Evolutionary conservation across 2,888 invertebrate genomes (phyloP).

Genomic region (Lumbricus terrestris): DNA sequence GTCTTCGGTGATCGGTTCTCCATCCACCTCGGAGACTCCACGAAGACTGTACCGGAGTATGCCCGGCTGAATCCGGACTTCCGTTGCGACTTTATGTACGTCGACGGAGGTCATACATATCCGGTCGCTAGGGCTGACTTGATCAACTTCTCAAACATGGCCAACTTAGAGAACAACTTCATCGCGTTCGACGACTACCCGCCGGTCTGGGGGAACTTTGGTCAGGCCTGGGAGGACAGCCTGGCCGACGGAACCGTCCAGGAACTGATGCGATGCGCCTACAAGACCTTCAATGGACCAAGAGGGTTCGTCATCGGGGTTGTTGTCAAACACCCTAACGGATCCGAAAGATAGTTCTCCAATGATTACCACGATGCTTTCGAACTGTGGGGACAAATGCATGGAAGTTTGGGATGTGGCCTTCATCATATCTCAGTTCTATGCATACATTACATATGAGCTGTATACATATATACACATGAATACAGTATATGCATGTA

Average conservation of each 20-base stretch:
- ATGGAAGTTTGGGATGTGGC: too few relatives aligned
- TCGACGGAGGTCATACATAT: background rate
- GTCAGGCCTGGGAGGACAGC: slow-evolving; percentile 10
- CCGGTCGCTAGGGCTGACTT: background rate
- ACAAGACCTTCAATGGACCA: background rate
- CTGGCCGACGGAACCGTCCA: background rate
- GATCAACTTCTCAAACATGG: slow-evolving; percentile 8
- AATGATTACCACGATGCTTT: background rate
- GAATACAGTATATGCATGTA: too few relatives aligned
- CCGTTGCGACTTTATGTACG: slow-evolving; percentile 8
- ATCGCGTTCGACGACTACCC: slow-evolving; percentile 10
- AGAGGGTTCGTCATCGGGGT: background rate
- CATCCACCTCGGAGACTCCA: background rate
- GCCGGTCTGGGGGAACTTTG: background rate
- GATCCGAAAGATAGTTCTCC: background rate
- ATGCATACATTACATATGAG: too few relatives aligned
- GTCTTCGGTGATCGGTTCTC: background rate
- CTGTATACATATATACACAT: too few relatives aligned
- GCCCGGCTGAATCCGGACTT: background rate
- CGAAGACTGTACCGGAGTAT: background rate
- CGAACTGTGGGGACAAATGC: too few relatives aligned
- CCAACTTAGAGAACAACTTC: slow-evolving; percentile 4
- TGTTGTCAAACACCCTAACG: background rate
- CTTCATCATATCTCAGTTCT: too few relatives aligned
- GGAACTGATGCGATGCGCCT: background rate